Percentiles rank a stretch among this genome's conserved stretches.
Evolutionary conservation across 2,888 invertebrate species (phyloP).

Genomic region (Sphinx pinastri): DNA sequence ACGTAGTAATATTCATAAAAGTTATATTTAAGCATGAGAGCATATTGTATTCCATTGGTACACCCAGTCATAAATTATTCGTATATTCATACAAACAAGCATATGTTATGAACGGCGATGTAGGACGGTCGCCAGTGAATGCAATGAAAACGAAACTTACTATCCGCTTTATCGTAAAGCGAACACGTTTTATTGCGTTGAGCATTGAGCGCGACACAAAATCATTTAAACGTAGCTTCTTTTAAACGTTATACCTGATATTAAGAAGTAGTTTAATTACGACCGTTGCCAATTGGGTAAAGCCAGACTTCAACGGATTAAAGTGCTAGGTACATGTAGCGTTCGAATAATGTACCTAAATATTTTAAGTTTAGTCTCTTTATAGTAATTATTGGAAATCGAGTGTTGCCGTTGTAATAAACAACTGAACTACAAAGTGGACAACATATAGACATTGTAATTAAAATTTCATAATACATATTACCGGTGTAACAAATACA

Average conservation of each 20-base stretch:
- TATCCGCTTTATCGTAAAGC: slow-evolving; percentile 4
- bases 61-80: slow-evolving; percentile 8
- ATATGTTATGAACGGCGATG: background rate
- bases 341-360: no score
- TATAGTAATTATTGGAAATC: no score
- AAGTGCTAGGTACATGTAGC: no score
- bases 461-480: no score
- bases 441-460: no score
- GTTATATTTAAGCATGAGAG: background rate
- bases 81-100: background rate
- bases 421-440: no score
- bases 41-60: background rate
- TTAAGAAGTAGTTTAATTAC: no score
- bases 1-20: background rate
- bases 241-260: background rate
- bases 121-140: slow-evolving; percentile 16
- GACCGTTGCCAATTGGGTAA: no score
- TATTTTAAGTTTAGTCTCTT: no score
- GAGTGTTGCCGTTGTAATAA: no score
- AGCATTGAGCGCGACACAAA: slow-evolving; percentile 4
- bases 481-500: no score
- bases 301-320: no score
- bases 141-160: slow-evolving; percentile 24
- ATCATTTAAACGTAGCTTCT: background rate
- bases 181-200: background rate